Evolutionary conservation across 2,888 invertebrate genomes (phyloP).

Genomic region (Tortricodes alternella): DNA sequence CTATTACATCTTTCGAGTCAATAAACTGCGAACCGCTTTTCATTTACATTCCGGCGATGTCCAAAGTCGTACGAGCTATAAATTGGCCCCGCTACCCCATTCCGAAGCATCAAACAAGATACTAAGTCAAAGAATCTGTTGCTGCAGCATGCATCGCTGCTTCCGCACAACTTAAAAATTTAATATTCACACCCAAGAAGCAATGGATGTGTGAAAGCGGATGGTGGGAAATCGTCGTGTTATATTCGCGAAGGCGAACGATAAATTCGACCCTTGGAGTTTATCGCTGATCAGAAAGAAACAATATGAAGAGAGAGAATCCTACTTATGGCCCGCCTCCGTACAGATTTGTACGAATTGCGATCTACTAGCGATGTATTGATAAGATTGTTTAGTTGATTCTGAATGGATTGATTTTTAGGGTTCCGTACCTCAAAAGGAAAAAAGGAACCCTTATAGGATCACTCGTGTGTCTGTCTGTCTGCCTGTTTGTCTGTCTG

Average conservation of each 20-base stretch:
- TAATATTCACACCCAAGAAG: neutral
- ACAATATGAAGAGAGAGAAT: slow-evolving; percentile 57
- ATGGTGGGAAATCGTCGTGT: slow-evolving; percentile 3
- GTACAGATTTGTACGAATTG: slow-evolving; percentile 48
- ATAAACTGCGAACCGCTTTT: slow-evolving; percentile 54
- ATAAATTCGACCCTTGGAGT: slow-evolving; percentile 54
- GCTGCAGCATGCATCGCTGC: slow-evolving; percentile 34
- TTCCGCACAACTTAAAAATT: neutral
- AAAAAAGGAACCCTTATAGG: too few relatives aligned
- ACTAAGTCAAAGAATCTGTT: slow-evolving; percentile 8
- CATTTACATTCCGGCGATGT: slow-evolving; percentile 55
- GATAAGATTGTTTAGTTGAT: slow-evolving; percentile 40
- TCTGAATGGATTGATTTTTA: slow-evolving; percentile 14
- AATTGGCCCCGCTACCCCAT: slow-evolving; percentile 53
- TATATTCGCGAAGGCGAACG: slow-evolving; percentile 37
- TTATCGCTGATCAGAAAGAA: slow-evolving; percentile 61
- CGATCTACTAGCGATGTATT: slow-evolving; percentile 41
- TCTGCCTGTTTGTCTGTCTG: too few relatives aligned
- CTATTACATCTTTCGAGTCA: slow-evolving; percentile 52
- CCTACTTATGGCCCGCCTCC: slow-evolving; percentile 46
- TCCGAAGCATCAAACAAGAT: slow-evolving; percentile 35
- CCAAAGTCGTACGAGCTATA: slow-evolving; percentile 53
- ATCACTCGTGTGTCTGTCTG: too few relatives aligned
- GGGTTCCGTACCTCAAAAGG: too few relatives aligned
- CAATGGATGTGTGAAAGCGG: slow-evolving; percentile 26